Evolutionary conservation across 2,888 invertebrate genomes (phyloP).

Genomic region (Mongoloraphidia duomilia): DNA sequence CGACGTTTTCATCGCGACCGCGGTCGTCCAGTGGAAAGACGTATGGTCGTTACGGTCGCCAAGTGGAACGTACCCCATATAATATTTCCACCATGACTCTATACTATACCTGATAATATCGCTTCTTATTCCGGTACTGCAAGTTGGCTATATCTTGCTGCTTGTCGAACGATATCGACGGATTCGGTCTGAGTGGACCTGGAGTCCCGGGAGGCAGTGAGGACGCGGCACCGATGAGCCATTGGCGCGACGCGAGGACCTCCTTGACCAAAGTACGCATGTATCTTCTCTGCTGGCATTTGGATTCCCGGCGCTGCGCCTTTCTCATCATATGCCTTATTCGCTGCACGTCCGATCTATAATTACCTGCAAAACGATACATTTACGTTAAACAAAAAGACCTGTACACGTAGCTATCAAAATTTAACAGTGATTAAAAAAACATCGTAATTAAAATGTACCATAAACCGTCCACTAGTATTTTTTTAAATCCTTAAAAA

Average conservation of each 20-base stretch:
- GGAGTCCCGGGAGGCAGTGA: slow-evolving; percentile 47
- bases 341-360: slow-evolving; percentile 71
- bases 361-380: slow-evolving; percentile 36
- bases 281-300: slow-evolving; percentile 37
- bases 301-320: slow-evolving; percentile 57
- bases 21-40: no score
- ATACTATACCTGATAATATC: slow-evolving; percentile 22
- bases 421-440: no score
- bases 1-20: no score
- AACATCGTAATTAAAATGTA: no score
- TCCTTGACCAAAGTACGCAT: slow-evolving; percentile 52
- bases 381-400: no score
- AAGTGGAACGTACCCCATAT: no score
- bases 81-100: no score
- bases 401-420: no score
- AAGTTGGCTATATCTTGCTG: slow-evolving; percentile 14
- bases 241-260: slow-evolving; percentile 59
- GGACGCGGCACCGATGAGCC: slow-evolving; percentile 48
- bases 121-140: slow-evolving; percentile 31
- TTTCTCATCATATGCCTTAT: slow-evolving; percentile 62
- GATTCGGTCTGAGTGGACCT: slow-evolving; percentile 22
- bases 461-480: no score
- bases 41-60: no score
- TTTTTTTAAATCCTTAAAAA: no score
- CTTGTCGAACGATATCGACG: slow-evolving; percentile 13